phyloP scores from a whole-genome alignment of 2,888 invertebrate species.

The Himalopsyche tibetana region DNA sequence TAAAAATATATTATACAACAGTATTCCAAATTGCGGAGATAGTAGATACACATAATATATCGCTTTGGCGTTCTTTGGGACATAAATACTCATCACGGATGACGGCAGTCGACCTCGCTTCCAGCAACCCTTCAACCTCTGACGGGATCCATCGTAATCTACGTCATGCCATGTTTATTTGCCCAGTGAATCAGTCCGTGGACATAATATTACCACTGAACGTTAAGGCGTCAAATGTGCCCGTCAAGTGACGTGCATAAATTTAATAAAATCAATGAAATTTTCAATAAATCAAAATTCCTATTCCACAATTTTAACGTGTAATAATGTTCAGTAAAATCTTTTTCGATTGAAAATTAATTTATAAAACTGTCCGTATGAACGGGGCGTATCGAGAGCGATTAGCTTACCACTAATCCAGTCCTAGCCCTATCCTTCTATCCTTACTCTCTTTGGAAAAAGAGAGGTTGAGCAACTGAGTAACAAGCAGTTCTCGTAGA shows the following conservation, averaged over 20 bases:
- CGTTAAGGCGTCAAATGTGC: neutral
- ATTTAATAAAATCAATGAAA: no score
- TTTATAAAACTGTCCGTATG: no score
- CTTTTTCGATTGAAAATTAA: no score
- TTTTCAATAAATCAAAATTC: no score
- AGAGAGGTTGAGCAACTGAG: no score
- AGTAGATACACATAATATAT: neutral
- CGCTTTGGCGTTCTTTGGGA: neutral
- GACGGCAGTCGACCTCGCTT: neutral
- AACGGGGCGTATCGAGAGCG: no score
- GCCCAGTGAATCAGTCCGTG: slow-evolving; percentile 55
- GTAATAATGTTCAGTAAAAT: no score
- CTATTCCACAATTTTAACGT: no score
- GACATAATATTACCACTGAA: neutral
- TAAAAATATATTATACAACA: neutral
- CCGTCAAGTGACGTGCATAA: neutral
- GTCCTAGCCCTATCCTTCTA: no score
- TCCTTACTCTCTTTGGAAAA: no score
- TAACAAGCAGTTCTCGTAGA: no score
- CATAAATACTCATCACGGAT: slow-evolving; percentile 43
- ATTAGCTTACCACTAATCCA: no score
- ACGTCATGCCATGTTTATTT: slow-evolving; percentile 53
- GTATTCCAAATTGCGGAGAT: neutral
- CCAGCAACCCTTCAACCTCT: slow-evolving; percentile 22
- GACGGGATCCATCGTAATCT: slow-evolving; percentile 49